Base-by-base conservation (phyloP, 2,797 vertebrate genomes). In the Lophura swinhoii region DNA sequence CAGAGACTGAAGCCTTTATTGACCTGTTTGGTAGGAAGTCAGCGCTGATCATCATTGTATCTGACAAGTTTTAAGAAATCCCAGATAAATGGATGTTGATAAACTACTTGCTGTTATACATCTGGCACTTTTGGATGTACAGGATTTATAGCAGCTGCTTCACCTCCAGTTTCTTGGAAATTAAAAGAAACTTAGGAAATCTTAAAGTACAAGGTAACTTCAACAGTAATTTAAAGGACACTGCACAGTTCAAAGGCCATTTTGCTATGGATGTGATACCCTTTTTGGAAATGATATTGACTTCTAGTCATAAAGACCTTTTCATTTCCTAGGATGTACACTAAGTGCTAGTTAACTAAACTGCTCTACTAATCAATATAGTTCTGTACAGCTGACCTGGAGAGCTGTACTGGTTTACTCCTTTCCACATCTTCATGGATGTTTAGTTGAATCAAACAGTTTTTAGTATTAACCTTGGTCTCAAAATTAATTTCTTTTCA, bases 31-130 rank as follows among this genome's bases (percentile, higher is more conserved):
- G 90, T 35, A 88, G 63, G 93, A 94, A 93, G 60, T 81, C 39
- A 62, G 78, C n/a, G 70, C 56, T 96, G 91, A 94, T 69, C 75
- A 24, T 92, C 90, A 86, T 75, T 58, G 49, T 68, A 44, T 74
- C 94, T 93, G 93, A 89, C 79, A 95, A 84, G 72, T 55, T 94
- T 95, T 92, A 84, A 67, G 89, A 94, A 88, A 71, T 90, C 84
- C 43, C 75, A 87, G 80, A 86, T 67, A 60, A 91, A 51, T 49
- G 72, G 87, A 90, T 56, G 49, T 43, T 88, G 94, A 89, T 87
- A 87, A 89, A 73, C 63, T 74, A 31, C 37, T 87, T 48, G 70
- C 23, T 90, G 87, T 87, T 93, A 49, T 44, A 84, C 71, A 86
- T 31, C 49, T 87, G 49, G 53, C 78, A 88, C 70, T 76, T 94